Base-by-base conservation (phyloP, 2,888 invertebrate genomes). In the Amphipyra berbera region DNA sequence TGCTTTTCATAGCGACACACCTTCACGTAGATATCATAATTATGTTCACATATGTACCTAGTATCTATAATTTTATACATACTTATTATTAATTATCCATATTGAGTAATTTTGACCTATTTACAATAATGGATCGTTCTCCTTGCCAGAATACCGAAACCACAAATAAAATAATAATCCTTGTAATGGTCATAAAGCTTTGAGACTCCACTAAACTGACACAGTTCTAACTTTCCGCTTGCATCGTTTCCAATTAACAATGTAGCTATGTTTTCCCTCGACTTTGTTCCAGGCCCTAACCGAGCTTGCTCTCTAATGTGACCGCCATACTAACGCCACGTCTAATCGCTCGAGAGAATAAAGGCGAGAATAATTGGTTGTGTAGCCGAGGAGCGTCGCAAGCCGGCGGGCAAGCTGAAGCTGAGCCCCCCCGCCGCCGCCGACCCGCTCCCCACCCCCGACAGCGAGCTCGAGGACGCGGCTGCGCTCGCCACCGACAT, bases 211-310 rank as follows among this genome's bases (percentile, higher is more conserved):
- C 89, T 87, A 83, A 86, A 89, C 89, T 87, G 85, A 89, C 88
- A 83, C 83, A 73, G 77, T 82, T 73, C 91, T 94, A 94, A 93
- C 90, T 71, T 87, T 91, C 89, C 87, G 93, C 94, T 90, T 92
- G 94, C 92, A 90, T 90, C 85, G 86, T 92, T 93, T 91, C 89
- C 80, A 85, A 83, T 90, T 94, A 95, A 95, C 95, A 88, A 85
- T 82, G 93, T 90, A 91, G 94, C 89, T 90, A 79, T 88, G 91
- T 94, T 94, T 93, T 94, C 94, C 93, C 92, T 93, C 92, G 88
- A 95, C 91, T 94, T 94, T 95, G 95, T 95, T 95, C 92, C 95
- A 95, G 95, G 95, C 95, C 92, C 94, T 95, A 95, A 95, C 95
- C 95, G 95, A 93, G 95, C 95, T 95, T 95, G 95, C 93, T 92